phyloP scores from a whole-genome alignment of 1,140 invertebrate genomes.

The Melanaphis sacchari region DNA sequence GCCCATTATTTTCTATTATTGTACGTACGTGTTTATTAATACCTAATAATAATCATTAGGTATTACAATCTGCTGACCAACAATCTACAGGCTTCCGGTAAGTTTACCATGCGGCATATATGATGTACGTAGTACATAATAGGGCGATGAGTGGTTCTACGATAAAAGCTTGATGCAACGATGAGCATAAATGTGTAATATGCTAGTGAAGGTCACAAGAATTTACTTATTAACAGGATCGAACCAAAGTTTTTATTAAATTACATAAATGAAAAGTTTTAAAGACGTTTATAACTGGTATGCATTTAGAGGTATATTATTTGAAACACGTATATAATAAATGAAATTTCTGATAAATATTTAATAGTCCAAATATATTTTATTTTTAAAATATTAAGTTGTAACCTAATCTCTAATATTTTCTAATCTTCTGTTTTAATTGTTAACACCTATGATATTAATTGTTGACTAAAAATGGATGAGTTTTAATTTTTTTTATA shows the following conservation, averaged over 20 bases:
- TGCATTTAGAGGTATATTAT: not conserved
- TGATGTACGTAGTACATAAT: not conserved
- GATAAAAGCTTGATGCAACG: not conserved
- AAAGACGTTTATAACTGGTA: not conserved
- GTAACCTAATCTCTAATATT: not conserved
- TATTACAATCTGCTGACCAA: not conserved
- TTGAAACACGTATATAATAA: not conserved
- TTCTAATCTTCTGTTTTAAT: no score
- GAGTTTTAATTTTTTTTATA: not conserved
- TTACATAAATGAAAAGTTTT: not conserved
- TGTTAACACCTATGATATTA: no score
- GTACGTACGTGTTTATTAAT: not conserved
- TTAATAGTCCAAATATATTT: not conserved
- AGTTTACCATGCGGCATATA: not conserved
- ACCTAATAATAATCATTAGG: not conserved
- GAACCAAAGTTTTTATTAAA: not conserved
- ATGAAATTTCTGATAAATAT: not conserved
- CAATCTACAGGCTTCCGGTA: not conserved
- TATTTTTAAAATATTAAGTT: not conserved
- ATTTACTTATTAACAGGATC: not conserved
- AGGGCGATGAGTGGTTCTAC: not conserved
- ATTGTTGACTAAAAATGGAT: no score
- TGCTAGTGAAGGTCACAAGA: not conserved
- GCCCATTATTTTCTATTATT: slow-evolving; percentile 33
- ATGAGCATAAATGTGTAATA: not conserved